Evolutionary conservation across 2,797 vertebrate genomes (phyloP), one percentile per base, ranked within the genome.

Genomic region (Tadarida brasiliensis): DNA sequence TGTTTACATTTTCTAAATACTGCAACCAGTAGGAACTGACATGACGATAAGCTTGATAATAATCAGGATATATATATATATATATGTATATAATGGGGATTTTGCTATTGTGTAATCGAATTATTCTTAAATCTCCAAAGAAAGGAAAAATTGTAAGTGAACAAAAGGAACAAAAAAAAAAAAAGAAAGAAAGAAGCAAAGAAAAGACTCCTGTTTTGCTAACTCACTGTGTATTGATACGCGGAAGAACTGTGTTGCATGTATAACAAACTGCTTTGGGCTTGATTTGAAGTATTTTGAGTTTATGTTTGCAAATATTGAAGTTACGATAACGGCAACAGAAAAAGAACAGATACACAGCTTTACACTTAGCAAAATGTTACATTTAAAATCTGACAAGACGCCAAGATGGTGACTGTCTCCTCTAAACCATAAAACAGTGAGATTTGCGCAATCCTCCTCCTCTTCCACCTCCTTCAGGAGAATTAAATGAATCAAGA

Each of bases 221-320:
- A 76, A 65, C 56, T 65, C 22, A 24, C 44, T 54, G 56, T 30
- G 26, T 63, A 92, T 85, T 65, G 94, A 77, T 80, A 14, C n/a
- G 33, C 0, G 3, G 73, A 54, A 91, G 5, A 91, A 92, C 0
- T 74, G 22, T 59, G 92, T 57, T 49, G 85, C 94, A 68, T 49
- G 96, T 96, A 93, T 73, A 96, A 85, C 74, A 86, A 88, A 95
- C 91, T 57, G 95, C 92, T 96, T 56, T 96, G 95, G 92, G 96
- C 90, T 70, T 94, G 78, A 93, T 97, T 82, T n/a, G 96, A 97
- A 96, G 96, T 96, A n/a, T 95, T 97, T 92, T 91, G 94, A 85
- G 97, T 96, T 94, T 84, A 68, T 92, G 90, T 97, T 98, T 98
- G 98, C 98, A 98, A 98, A 98, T 98, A 93, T 77, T 15, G 5